Conservation (phyloP, 2,888 invertebrate genomes). For the Drosophila setosimentum region DNA sequence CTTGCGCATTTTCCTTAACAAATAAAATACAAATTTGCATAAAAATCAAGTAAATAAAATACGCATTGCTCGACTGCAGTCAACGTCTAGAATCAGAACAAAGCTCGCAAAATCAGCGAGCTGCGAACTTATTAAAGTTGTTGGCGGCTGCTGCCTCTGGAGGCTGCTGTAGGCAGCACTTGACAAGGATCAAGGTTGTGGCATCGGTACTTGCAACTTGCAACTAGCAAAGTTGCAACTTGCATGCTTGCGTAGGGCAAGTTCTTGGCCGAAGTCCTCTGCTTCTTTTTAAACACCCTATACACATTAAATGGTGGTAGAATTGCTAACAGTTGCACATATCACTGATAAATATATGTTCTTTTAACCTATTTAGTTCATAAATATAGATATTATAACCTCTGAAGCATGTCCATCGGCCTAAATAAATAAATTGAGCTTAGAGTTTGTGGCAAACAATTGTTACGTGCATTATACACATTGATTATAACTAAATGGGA, state of each 20-base stretch:
- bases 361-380: background rate
- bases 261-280: constrained; percentile 17
- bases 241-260: constrained; percentile 49
- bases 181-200: constrained; percentile 83
- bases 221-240: constrained; percentile 19
- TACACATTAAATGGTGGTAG: background rate
- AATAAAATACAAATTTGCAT: constrained; percentile 79
- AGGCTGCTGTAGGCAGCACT: constrained; percentile 67
- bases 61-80: constrained; percentile 44
- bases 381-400: background rate
- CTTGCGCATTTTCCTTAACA: constrained; percentile 68
- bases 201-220: constrained; percentile 39
- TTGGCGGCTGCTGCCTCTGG: constrained; percentile 55
- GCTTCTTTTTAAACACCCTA: constrained; percentile 15
- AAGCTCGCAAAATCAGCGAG: constrained; percentile 53
- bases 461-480: background rate
- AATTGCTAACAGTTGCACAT: background rate
- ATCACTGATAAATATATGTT: background rate
- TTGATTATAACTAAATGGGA: background rate
- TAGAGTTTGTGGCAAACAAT: background rate
- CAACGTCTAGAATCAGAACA: constrained; percentile 51
- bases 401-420: too few relatives aligned
- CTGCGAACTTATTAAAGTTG: constrained; percentile 81
- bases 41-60: constrained; percentile 80
- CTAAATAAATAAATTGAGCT: too few relatives aligned